Percentiles rank a stretch among this genome's conserved stretches.
Evolutionary conservation across 1,140 invertebrate genomes (phyloP).

Genomic region (Tetragnatha versicolor): DNA sequence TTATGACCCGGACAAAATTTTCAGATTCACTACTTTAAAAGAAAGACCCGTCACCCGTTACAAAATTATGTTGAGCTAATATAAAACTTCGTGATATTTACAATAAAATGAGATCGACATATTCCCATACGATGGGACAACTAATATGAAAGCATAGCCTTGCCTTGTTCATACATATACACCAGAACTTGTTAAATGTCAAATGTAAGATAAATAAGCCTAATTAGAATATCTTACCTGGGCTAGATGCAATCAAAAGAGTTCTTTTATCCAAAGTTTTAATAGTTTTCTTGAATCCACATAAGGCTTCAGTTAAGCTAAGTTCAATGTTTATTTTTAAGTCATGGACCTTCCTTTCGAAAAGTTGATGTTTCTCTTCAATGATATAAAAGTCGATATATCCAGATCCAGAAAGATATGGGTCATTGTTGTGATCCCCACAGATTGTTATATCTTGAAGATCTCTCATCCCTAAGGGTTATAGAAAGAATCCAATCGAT

Average conservation of each 20-base stretch:
- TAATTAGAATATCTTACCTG: slow-evolving; percentile 70
- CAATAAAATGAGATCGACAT: too few species aligned
- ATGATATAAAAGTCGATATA: slow-evolving; percentile 98
- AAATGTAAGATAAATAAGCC: neutral
- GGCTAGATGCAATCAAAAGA: slow-evolving; percentile 83
- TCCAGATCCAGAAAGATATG: slow-evolving; percentile 85
- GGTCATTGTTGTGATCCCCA: slow-evolving; percentile 98
- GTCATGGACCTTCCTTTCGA: slow-evolving; percentile 83
- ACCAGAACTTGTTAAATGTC: too few species aligned
- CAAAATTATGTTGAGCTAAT: too few species aligned
- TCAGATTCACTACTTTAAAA: too few species aligned
- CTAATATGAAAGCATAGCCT: too few species aligned
- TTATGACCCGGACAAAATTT: too few species aligned
- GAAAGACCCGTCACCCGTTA: too few species aligned
- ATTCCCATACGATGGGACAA: too few species aligned
- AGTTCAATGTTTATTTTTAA: slow-evolving; percentile 75
- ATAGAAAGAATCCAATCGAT: too few species aligned
- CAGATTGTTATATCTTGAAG: slow-evolving; percentile 94
- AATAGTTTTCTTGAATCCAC: slow-evolving; percentile 94
- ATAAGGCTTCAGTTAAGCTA: slow-evolving; percentile 90
- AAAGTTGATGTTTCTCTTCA: slow-evolving; percentile 88
- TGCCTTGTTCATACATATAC: too few species aligned
- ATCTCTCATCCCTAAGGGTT: slow-evolving; percentile 86
- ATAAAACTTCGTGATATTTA: too few species aligned
- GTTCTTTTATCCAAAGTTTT: slow-evolving; percentile 90